Evolutionary conservation across 2,888 invertebrate species (phyloP).

Genomic region (Eupeodes latifasciatus): DNA sequence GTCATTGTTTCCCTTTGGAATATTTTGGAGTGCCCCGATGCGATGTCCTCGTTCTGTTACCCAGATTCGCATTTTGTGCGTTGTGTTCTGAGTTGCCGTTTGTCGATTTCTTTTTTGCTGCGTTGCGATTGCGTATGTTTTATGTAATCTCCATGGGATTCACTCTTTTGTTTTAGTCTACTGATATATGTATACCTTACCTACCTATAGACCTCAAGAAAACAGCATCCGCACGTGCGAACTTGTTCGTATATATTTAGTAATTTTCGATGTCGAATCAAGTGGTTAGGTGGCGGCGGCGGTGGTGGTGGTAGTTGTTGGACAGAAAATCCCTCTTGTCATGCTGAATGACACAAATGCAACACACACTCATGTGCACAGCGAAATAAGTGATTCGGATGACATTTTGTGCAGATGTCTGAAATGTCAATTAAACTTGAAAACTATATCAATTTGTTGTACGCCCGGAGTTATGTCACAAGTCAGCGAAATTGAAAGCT

Average conservation of each 20-base stretch:
- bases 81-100: slow-evolving; percentile 8
- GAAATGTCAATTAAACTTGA: slow-evolving; percentile 75
- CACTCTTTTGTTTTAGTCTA: slow-evolving; percentile 20
- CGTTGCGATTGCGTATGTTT: slow-evolving; percentile 44
- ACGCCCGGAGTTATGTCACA: slow-evolving; percentile 64
- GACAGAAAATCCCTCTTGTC: slow-evolving; percentile 42
- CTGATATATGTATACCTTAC: too few relatives aligned
- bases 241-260: slow-evolving; percentile 63
- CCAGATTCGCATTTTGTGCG: slow-evolving; percentile 27
- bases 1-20: slow-evolving; percentile 60
- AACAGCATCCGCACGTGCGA: slow-evolving; percentile 63
- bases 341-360: slow-evolving; percentile 23
- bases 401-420: slow-evolving; percentile 73
- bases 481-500: slow-evolving; percentile 72
- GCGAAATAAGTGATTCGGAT: slow-evolving; percentile 48
- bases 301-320: slow-evolving; percentile 33
- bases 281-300: not conserved
- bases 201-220: slow-evolving; percentile 11
- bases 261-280: slow-evolving; percentile 64
- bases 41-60: slow-evolving; percentile 26
- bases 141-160: slow-evolving; percentile 73
- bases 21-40: slow-evolving; percentile 51
- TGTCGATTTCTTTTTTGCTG: slow-evolving; percentile 25
- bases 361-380: slow-evolving; percentile 18
- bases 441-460: slow-evolving; percentile 76